Percentiles rank a stretch among this genome's conserved stretches.
Evolutionary conservation across 2,113 vertebrate genomes (phyloP).

Genomic region (Crotalus horridus): DNA sequence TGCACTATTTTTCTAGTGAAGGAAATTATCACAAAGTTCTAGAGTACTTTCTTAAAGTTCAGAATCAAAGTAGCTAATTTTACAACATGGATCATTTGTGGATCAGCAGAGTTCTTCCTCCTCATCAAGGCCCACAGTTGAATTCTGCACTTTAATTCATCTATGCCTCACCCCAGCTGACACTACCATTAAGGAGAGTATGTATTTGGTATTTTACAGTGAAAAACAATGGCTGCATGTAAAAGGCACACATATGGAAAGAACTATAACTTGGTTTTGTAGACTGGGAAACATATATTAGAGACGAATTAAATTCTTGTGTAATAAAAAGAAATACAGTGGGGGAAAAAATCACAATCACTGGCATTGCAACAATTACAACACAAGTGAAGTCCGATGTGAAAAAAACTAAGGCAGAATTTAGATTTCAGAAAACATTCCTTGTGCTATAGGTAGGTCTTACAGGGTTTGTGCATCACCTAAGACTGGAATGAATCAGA

Average conservation of each 20-base stretch:
- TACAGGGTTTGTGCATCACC: not conserved
- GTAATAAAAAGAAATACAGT: not conserved
- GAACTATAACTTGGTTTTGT: not conserved
- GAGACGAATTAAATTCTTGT: not conserved
- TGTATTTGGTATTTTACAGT: not conserved
- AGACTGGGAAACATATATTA: not conserved
- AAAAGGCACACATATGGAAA: not conserved
- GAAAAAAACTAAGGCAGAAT: slow-evolving; percentile 1
- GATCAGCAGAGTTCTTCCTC: not conserved
- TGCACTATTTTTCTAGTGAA: not conserved
- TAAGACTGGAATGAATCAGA: not conserved
- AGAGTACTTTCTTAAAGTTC: not conserved
- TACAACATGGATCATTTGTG: not conserved
- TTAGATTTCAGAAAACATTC: slow-evolving; percentile 6
- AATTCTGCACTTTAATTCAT: not conserved
- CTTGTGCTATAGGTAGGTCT: not conserved
- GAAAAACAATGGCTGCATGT: not conserved
- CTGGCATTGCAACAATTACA: not conserved
- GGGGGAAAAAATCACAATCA: not conserved
- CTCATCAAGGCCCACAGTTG: not conserved
- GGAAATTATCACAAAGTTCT: not conserved
- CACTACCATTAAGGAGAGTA: not conserved
- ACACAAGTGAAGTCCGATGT: not conserved
- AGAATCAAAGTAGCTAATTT: not conserved
- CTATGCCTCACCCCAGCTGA: not conserved